Evolutionary conservation across 2,797 vertebrate species (phyloP).

Genomic region (Borostomias antarcticus): DNA sequence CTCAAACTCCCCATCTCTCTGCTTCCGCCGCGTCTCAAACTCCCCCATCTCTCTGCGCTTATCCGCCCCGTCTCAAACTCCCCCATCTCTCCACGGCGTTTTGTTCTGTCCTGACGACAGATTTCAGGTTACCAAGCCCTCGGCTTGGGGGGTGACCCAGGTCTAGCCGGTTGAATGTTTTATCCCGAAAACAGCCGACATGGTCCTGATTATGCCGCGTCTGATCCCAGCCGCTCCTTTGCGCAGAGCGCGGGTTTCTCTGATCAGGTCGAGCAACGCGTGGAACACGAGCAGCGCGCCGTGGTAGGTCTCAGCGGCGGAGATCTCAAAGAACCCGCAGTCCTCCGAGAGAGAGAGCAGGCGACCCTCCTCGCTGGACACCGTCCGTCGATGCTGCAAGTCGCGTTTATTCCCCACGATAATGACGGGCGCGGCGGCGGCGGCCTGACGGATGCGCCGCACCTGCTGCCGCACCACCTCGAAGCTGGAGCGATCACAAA

Average conservation of each 20-base stretch:
- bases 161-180: slow-evolving; percentile 67
- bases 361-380: slow-evolving; percentile 78
- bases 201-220: slow-evolving; percentile 78
- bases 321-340: slow-evolving; percentile 82
- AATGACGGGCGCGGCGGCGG: slow-evolving; percentile 60
- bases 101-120: no score
- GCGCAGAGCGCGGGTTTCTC: slow-evolving; percentile 58
- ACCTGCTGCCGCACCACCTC: slow-evolving; percentile 69
- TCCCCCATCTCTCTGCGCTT: neutral
- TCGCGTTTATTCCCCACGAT: slow-evolving; percentile 83
- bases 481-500: slow-evolving; percentile 82
- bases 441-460: slow-evolving; percentile 61
- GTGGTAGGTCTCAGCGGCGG: slow-evolving; percentile 81
- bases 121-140: neutral
- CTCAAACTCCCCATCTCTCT: neutral
- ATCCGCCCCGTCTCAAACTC: neutral
- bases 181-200: slow-evolving; percentile 79
- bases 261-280: slow-evolving; percentile 74
- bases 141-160: neutral
- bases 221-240: slow-evolving; percentile 65
- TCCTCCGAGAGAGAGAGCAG: slow-evolving; percentile 72
- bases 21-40: neutral
- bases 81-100: neutral
- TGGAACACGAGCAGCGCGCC: slow-evolving; percentile 77
- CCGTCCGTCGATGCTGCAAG: slow-evolving; percentile 75